Conservation (phyloP, 2,797 vertebrate genomes). For the Loriculus beryllinus region DNA sequence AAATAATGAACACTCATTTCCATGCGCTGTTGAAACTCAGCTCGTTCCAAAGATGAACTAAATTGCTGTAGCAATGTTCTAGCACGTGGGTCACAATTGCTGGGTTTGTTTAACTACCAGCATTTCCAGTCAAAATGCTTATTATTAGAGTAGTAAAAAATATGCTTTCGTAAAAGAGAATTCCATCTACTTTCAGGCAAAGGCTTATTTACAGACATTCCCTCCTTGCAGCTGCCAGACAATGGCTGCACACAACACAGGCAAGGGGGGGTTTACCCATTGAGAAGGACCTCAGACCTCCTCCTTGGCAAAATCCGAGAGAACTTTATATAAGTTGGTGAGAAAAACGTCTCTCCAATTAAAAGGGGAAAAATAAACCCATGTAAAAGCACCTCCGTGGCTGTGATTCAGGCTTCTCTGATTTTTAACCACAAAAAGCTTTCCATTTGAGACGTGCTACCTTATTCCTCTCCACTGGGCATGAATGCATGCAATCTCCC, state of each 20-base stretch:
- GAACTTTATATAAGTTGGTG: neutral
- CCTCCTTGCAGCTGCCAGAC: neutral
- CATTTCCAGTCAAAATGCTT: neutral
- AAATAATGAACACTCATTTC: neutral
- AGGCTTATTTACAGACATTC: neutral
- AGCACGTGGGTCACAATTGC: neutral
- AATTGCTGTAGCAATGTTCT: neutral
- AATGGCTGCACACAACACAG: neutral
- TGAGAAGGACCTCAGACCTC: neutral
- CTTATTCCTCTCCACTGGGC: neutral
- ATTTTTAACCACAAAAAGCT: neutral
- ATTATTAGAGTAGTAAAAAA: neutral
- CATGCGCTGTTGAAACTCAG: neutral
- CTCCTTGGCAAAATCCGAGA: neutral
- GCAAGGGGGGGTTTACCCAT: neutral
- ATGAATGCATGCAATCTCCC: neutral
- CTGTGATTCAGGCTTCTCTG: neutral
- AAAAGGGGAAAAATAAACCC: neutral
- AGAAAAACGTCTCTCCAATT: neutral
- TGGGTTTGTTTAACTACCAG: neutral
- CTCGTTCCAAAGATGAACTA: neutral
- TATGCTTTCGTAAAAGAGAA: neutral
- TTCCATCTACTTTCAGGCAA: neutral
- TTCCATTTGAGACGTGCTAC: neutral
- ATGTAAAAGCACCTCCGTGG: neutral